Base-by-base conservation (phyloP, 2,113 vertebrate species). In the Proterorhinus semilunaris region DNA sequence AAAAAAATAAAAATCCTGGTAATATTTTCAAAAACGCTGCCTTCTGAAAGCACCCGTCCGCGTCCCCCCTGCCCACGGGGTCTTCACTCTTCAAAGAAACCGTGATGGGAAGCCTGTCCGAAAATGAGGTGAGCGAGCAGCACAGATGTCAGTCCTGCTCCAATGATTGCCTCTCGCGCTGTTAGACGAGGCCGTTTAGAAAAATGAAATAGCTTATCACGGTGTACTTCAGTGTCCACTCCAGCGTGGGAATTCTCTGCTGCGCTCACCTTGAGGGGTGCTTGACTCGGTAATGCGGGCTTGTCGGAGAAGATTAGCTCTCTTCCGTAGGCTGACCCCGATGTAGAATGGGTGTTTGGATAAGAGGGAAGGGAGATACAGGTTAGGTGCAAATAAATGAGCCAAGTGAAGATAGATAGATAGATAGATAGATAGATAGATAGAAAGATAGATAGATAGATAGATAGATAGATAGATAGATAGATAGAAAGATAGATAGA, bases 241-340 rank as follows among this genome's bases (percentile, higher is more conserved):
- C 44, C 4, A 46, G 75, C 62, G 52, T 75, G 66, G 68, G 77
- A 71, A 84, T 77, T 44, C 79, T 69, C 46, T 48, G 66, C 62
- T 48, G 66, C 62, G 75, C 86, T 87, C 79, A 87, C 82, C 81
- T 86, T 84, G 79, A 65, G 79, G 8, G 81, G 66, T 64, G 76
- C 74, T 72, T 74, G 72, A 80, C 80, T 71, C 73, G 62, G 16
- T 62, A 77, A 74, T 44, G 68, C 54, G 68, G 58, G 57, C 68
- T 62, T 43, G 68, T 78, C 65, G 47, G 59, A 74, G 73, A 42
- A 53, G 73, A 83, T 76, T 69, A 68, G 68, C 70, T 61, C 59
- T 69, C 75, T 57, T 44, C 55, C 71, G 63, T 21, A 42, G 10
- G 44, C 54, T 57, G 61, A 73, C 68, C 72, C 75, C 61, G 47